A percentile compares a stretch with the other conserved stretches of the same genome.
Evolutionary conservation across 1,140 invertebrate species (phyloP).

Genomic region (Papilio polyxenes): DNA sequence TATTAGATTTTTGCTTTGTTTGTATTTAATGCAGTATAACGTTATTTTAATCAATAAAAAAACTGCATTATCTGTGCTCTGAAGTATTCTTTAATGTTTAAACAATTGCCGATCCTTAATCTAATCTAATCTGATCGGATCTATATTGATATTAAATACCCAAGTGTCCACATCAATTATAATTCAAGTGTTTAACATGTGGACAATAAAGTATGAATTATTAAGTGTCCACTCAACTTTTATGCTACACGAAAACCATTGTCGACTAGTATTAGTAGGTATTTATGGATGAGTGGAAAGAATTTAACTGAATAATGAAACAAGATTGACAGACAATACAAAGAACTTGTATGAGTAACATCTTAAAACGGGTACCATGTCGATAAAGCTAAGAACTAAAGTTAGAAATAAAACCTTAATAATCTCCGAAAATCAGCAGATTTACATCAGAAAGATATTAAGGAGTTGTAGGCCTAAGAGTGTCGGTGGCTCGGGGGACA

Average conservation of each 20-base stretch:
- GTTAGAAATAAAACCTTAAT: too few relatives aligned
- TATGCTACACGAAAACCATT: background rate
- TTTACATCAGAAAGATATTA: too few relatives aligned
- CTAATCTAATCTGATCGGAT: constrained; percentile 7
- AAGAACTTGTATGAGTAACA: too few relatives aligned
- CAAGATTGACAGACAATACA: background rate
- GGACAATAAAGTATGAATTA: background rate
- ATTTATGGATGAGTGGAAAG: background rate
- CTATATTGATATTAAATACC: background rate
- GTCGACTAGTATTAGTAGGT: background rate
- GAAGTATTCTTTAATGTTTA: background rate
- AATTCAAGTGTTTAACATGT: constrained; percentile 4
- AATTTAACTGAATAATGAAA: background rate
- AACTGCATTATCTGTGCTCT: background rate
- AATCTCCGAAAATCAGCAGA: too few relatives aligned
- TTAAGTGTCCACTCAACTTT: constrained; percentile 1
- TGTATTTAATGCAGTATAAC: background rate
- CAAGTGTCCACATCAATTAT: constrained; percentile 20
- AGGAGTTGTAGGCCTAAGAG: too few relatives aligned
- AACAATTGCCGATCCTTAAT: background rate
- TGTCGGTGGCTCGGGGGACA: too few relatives aligned
- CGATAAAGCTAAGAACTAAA: too few relatives aligned
- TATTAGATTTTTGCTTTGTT: background rate
- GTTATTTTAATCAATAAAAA: background rate
- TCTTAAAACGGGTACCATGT: too few relatives aligned